These are phyloP conservation scores for Sebastes ruberrimus DNA, from an alignment of 2,797 vertebrate genomes.

Conservation along the genomic window DNA sequence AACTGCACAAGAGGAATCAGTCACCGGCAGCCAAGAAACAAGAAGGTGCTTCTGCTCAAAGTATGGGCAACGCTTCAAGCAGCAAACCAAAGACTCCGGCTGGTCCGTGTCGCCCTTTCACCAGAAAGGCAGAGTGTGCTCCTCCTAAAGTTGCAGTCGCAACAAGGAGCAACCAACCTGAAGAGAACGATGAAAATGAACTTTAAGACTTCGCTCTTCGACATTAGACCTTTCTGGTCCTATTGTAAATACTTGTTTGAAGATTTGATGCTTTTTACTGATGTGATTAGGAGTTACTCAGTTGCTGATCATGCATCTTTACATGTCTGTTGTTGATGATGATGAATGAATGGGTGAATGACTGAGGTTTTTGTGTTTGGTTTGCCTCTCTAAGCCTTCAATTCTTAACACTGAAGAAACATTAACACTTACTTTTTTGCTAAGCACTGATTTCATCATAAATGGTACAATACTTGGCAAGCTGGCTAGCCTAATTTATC, in stretches of 20 bases:
- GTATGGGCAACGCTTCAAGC: not conserved
- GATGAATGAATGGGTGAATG: slow-evolving; percentile 15
- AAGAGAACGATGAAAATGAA: slow-evolving; percentile 88
- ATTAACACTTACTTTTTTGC: slow-evolving; percentile 44
- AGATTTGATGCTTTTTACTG: not conserved
- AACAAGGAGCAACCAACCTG: slow-evolving; percentile 80
- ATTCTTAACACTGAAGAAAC: slow-evolving; percentile 37
- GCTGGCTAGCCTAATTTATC: slow-evolving; percentile 57
- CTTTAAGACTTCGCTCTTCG: slow-evolving; percentile 10
- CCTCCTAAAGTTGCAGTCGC: slow-evolving; percentile 60
- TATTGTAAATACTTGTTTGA: slow-evolving; percentile 24
- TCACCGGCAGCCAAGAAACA: slow-evolving; percentile 4
- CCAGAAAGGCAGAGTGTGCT: slow-evolving; percentile 78
- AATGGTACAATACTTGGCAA: slow-evolving; percentile 35
- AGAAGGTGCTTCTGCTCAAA: slow-evolving; percentile 32
- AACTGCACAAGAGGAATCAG: slow-evolving; percentile 59
- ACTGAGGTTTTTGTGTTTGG: slow-evolving; percentile 13
- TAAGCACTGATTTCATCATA: not conserved
- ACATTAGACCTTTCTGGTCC: not conserved
- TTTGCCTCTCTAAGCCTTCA: not conserved
- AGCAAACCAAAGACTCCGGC: slow-evolving; percentile 42
- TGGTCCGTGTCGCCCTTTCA: slow-evolving; percentile 56
- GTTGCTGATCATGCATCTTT: slow-evolving; percentile 3
- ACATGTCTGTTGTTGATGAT: slow-evolving; percentile 4
- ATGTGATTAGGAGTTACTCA: not conserved